These are phyloP conservation scores for Seira musarum DNA, from an alignment of 2,888 invertebrate species.

Conservation along the genomic window DNA sequence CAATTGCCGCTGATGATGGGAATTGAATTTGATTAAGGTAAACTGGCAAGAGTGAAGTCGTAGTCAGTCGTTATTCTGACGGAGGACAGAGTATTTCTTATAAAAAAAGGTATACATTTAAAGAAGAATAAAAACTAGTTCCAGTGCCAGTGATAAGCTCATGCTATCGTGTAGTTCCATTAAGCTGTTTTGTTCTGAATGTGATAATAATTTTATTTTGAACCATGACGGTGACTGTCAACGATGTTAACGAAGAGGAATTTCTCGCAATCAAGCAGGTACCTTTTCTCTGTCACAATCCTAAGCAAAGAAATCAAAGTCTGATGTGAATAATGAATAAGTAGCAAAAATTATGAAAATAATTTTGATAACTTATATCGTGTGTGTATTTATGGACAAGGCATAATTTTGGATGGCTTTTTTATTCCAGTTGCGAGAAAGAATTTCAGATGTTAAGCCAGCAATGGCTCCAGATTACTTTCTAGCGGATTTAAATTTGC, in stretches of 20 bases:
- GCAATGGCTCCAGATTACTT: constrained; percentile 34
- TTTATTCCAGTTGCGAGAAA: constrained; percentile 26
- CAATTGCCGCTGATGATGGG: background rate
- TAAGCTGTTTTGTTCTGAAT: background rate
- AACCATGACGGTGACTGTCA: constrained; percentile 46
- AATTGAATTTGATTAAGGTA: background rate
- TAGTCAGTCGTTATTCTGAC: background rate
- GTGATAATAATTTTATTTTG: background rate
- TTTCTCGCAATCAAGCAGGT: constrained; percentile 39
- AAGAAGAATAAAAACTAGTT: background rate
- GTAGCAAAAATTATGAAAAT: background rate
- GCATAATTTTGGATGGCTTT: background rate
- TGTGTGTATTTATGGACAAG: background rate
- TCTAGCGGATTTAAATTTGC: constrained; percentile 30
- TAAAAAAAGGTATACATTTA: too few species aligned
- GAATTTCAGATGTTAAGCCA: constrained; percentile 40
- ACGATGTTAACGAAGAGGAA: constrained; percentile 42
- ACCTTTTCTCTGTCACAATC: background rate
- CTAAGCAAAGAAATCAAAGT: background rate
- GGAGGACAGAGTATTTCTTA: too few species aligned
- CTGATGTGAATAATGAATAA: background rate
- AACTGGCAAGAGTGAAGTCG: background rate
- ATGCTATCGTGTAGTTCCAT: background rate
- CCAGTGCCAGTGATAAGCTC: background rate
- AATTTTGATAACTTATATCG: too few species aligned